A percentile compares a stretch with the other conserved stretches of the same genome.
Conservation (phyloP, 2,797 vertebrate species). For the Mormyrus proboscirostris region DNA sequence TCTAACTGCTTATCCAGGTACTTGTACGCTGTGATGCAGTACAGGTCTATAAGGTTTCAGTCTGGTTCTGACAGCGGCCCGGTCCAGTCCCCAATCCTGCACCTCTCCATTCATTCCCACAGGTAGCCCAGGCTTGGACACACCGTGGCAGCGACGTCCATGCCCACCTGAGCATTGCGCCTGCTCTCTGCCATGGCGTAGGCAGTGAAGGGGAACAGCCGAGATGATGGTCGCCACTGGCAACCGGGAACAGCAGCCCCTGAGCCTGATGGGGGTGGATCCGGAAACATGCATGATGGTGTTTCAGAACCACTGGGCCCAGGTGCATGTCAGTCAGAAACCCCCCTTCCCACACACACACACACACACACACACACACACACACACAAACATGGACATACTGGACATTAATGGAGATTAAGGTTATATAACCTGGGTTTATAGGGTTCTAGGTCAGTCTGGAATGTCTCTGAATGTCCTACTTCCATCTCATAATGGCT, state of each 20-base stretch:
- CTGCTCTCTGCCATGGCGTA: constrained; percentile 51
- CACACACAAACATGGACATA: background rate
- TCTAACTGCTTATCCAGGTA: background rate
- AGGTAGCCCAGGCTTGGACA: background rate
- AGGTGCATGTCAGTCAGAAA: constrained; percentile 53
- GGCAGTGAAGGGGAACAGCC: constrained; percentile 29
- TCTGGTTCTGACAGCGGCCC: background rate
- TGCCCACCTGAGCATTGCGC: background rate
- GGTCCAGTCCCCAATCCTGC: background rate
- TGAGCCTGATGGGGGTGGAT: constrained; percentile 79
- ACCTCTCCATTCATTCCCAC: background rate
- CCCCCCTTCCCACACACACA: too few relatives aligned
- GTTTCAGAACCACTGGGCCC: constrained; percentile 92
- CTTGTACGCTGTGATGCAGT: background rate
- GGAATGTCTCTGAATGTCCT: background rate
- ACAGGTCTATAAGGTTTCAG: background rate
- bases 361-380: too few relatives aligned
- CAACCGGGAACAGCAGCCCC: constrained; percentile 63
- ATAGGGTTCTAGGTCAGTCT: background rate
- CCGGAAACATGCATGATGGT: constrained; percentile 96
- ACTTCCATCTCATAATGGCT: background rate
- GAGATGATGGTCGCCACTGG: constrained; percentile 67
- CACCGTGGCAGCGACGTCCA: background rate
- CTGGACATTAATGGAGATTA: background rate
- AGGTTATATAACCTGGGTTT: background rate